Percentiles rank a stretch among this genome's conserved stretches.
phyloP scores from a whole-genome alignment of 2,797 vertebrate species.

The Chelmon rostratus region DNA sequence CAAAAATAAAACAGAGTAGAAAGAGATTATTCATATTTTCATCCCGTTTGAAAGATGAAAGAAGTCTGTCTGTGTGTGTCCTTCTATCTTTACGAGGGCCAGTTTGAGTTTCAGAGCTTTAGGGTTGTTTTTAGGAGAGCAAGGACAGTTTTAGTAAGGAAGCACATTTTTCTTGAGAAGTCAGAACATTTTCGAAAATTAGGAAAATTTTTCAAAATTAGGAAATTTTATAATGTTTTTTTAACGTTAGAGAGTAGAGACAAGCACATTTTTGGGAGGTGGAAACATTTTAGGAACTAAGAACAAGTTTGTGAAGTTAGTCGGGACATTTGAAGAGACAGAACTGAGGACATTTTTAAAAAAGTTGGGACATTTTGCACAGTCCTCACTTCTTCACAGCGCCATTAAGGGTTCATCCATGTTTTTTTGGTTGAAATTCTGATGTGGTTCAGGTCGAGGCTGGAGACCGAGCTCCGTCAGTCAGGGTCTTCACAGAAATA shows the following conservation, averaged over 20 bases:
- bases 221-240: no score
- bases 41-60: neutral
- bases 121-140: neutral
- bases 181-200: no score
- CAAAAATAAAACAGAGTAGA: neutral
- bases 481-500: constrained; percentile 8
- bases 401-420: neutral
- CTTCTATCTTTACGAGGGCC: neutral
- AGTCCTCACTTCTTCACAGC: constrained; percentile 12
- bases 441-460: neutral
- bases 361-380: no score
- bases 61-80: neutral
- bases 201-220: no score
- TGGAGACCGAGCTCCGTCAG: no score
- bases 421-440: neutral
- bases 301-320: no score
- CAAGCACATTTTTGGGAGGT: no score
- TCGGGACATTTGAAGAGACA: no score
- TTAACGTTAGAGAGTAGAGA: no score
- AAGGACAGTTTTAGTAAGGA: neutral
- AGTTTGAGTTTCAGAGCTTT: constrained; percentile 6
- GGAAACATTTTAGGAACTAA: no score
- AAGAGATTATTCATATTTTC: neutral
- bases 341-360: neutral
- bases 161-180: neutral